Percentiles rank a stretch among this genome's conserved stretches.
Evolutionary conservation across 1,140 invertebrate genomes (phyloP).

Genomic region (Micrasema longulum): DNA sequence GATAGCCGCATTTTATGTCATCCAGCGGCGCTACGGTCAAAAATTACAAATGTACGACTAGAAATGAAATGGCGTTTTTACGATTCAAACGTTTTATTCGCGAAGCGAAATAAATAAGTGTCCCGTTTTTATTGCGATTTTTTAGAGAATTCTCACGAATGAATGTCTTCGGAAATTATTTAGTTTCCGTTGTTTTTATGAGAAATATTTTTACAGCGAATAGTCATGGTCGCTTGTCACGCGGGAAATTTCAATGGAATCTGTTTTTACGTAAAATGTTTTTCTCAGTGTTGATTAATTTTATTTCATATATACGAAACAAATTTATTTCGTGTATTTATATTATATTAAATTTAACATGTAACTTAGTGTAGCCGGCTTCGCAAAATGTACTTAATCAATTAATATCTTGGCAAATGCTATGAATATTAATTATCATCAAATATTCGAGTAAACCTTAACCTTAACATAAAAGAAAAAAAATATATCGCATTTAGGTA

Average conservation of each 20-base stretch:
- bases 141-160: background rate
- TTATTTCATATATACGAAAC: no score
- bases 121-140: constrained; percentile 9
- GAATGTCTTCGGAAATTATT: background rate
- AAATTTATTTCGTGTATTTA: no score
- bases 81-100: constrained; percentile 34
- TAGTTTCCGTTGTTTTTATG: background rate
- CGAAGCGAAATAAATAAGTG: constrained; percentile 28
- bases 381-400: no score
- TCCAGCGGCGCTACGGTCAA: constrained; percentile 21
- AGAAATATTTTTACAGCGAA: no score
- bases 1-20: constrained; percentile 32
- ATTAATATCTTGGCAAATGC: no score
- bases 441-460: no score
- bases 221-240: background rate
- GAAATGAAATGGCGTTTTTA: constrained; percentile 29
- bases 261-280: background rate
- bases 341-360: no score
- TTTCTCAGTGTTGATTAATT: no score
- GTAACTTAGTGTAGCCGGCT: no score
- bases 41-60: constrained; percentile 34
- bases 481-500: no score
- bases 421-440: no score
- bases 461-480: no score
- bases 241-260: background rate